phyloP scores from a whole-genome alignment of 1,140 invertebrate genomes.

The Hirudo medicinalis region DNA sequence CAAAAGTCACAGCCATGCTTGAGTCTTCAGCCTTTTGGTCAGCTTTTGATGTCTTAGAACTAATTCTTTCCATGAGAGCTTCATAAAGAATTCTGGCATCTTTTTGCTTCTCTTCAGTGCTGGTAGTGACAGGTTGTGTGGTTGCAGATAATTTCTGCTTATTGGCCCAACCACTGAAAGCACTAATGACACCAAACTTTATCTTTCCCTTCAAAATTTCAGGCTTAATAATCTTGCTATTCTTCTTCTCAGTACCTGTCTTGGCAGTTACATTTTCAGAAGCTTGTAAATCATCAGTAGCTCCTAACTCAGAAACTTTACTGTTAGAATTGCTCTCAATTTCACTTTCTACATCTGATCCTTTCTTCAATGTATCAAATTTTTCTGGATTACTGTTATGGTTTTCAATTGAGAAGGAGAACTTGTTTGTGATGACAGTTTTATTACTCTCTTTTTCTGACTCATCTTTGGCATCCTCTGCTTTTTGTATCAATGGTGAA shows the following conservation, averaged over 20 bases:
- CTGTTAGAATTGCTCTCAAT: too few species aligned
- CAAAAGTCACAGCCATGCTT: too few species aligned
- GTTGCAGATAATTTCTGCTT: neutral
- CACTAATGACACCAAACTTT: slow-evolving; percentile 9
- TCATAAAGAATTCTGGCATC: slow-evolving; percentile 4
- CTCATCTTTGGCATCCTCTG: neutral
- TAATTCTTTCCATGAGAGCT: neutral
- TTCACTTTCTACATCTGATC: too few species aligned
- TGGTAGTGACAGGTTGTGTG: neutral
- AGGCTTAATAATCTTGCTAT: neutral
- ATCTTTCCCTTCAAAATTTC: slow-evolving; percentile 8
- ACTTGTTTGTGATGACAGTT: neutral
- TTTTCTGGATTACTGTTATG: neutral
- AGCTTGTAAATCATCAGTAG: neutral
- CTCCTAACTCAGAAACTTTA: neutral
- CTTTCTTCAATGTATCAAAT: neutral
- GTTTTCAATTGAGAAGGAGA: neutral
- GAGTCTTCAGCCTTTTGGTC: neutral
- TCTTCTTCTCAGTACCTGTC: neutral
- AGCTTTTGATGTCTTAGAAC: neutral
- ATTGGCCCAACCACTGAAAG: slow-evolving; percentile 10
- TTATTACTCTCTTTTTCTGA: neutral
- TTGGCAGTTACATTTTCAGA: neutral
- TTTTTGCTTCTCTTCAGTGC: neutral
- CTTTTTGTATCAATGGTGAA: neutral